Percentiles rank a stretch among this genome's conserved stretches.
Conservation (phyloP, 1,140 invertebrate genomes). For the Diorhabda elongata region DNA sequence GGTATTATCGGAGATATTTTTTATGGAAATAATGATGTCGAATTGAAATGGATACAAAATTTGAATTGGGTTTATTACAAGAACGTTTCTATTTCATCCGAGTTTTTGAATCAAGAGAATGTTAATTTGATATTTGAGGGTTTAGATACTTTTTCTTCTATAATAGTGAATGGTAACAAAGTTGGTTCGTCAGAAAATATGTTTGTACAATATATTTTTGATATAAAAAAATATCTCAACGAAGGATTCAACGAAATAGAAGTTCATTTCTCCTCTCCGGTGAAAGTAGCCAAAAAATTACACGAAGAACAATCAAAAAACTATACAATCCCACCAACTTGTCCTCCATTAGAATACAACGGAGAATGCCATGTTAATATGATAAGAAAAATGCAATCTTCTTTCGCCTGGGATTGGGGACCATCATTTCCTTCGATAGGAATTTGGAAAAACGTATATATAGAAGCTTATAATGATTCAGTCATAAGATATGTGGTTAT, state of each 20-base stretch:
- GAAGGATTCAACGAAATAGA: constrained; percentile 61
- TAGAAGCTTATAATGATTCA: constrained; percentile 51
- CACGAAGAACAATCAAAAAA: constrained; percentile 53
- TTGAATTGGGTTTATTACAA: constrained; percentile 71
- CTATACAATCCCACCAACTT: constrained; percentile 75
- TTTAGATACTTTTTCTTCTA: constrained; percentile 76
- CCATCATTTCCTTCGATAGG: constrained; percentile 89
- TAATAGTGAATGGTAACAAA: constrained; percentile 66
- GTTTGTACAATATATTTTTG: constrained; percentile 80
- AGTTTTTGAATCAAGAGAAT: constrained; percentile 24
- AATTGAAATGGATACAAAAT: constrained; percentile 77
- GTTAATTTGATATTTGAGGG: constrained; percentile 65
- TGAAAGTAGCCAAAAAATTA: constrained; percentile 59
- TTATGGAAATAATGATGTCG: constrained; percentile 70
- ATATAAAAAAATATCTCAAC: constrained; percentile 57
- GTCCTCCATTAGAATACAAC: constrained; percentile 71
- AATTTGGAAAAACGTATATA: constrained; percentile 55
- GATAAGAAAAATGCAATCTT: constrained; percentile 94
- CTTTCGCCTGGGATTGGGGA: constrained; percentile 98
- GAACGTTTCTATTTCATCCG: constrained; percentile 50
- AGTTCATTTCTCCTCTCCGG: constrained; percentile 72
- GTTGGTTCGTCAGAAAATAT: constrained; percentile 79
- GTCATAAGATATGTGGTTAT: constrained; percentile 51
- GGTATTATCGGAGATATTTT: constrained; percentile 67
- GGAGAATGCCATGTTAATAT: constrained; percentile 95